A percentile compares a stretch with the other conserved stretches of the same genome.
Evolutionary conservation across 2,113 vertebrate species (phyloP).

Genomic region (Trematomus loennbergii): DNA sequence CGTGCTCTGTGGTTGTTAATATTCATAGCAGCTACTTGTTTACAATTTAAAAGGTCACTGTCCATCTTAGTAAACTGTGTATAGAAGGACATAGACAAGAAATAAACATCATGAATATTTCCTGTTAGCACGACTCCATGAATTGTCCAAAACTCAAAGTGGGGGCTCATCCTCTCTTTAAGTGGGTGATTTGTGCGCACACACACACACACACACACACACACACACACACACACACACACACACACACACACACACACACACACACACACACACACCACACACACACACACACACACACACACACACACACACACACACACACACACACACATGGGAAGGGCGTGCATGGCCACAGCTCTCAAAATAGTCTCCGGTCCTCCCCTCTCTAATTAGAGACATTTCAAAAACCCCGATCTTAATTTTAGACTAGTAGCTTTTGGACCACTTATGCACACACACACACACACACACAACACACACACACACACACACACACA

Average conservation of each 20-base stretch:
- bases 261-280: no score
- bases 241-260: no score
- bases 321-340: slow-evolving; percentile 68
- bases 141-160: slow-evolving; percentile 51
- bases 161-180: slow-evolving; percentile 35
- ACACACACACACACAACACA: slow-evolving; percentile 9
- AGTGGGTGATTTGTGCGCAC: slow-evolving; percentile 47
- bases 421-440: slow-evolving; percentile 86
- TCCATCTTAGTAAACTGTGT: slow-evolving; percentile 43
- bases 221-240: no score
- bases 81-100: not conserved
- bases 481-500: slow-evolving; percentile 20
- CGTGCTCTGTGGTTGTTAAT: slow-evolving; percentile 47
- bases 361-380: slow-evolving; percentile 83
- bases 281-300: no score
- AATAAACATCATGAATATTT: slow-evolving; percentile 28
- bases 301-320: no score
- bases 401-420: slow-evolving; percentile 86
- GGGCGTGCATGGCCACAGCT: slow-evolving; percentile 83
- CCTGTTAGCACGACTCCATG: slow-evolving; percentile 35
- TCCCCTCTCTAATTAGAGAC: slow-evolving; percentile 87
- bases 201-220: slow-evolving; percentile 56
- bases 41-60: slow-evolving; percentile 52
- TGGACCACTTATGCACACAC: slow-evolving; percentile 58
- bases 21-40: slow-evolving; percentile 62